phyloP scores from a whole-genome alignment of 2,113 vertebrate genomes.

The Genyomyrus donnyi region DNA sequence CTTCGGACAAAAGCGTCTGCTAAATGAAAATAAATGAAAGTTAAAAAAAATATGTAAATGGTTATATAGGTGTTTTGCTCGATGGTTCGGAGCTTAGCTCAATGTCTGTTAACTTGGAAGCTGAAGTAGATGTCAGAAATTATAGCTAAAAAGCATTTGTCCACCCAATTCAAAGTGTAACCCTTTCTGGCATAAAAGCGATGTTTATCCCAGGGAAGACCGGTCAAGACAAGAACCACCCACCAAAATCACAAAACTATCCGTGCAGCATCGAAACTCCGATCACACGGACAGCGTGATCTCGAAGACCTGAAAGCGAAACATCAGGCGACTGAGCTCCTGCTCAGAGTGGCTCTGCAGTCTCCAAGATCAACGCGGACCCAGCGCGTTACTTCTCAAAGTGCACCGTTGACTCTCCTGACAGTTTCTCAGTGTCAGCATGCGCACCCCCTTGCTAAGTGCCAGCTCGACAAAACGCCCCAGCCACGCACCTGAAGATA shows the following conservation, averaged over 20 bases:
- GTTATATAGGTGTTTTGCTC: background rate
- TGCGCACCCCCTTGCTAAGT: background rate
- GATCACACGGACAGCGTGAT: background rate
- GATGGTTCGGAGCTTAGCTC: background rate
- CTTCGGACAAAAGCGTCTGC: background rate
- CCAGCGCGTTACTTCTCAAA: background rate
- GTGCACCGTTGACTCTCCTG: slow-evolving; percentile 5
- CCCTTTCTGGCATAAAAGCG: background rate
- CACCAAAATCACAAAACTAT: background rate
- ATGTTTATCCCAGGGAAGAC: background rate
- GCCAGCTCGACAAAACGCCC: background rate
- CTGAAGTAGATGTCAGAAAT: background rate
- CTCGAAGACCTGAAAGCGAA: background rate
- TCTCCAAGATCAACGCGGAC: background rate
- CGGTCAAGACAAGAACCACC: background rate
- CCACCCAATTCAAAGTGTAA: background rate
- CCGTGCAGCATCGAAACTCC: background rate
- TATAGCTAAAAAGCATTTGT: background rate
- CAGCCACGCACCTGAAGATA: background rate
- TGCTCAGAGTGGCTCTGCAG: background rate
- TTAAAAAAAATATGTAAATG: background rate
- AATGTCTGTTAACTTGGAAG: background rate
- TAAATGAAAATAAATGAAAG: background rate
- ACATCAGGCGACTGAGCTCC: background rate
- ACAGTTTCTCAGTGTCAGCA: slow-evolving; percentile 11